These are phyloP conservation scores for Neodiprion virginianus DNA, from an alignment of 1,140 invertebrate genomes.

Conservation along the genomic window DNA sequence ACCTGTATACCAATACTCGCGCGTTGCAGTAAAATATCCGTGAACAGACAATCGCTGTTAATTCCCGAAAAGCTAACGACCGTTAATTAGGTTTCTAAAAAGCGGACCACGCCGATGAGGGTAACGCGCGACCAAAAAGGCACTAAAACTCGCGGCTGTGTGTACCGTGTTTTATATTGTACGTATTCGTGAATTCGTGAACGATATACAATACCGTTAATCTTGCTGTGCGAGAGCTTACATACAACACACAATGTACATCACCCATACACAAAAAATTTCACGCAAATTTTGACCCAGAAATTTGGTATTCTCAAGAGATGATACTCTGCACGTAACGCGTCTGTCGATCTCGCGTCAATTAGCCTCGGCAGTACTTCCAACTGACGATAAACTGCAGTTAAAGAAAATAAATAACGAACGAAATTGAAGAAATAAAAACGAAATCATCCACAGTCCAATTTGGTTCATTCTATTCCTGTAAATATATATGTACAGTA, in stretches of 20 bases:
- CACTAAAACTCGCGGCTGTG: too few relatives aligned
- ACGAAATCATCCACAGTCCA: background rate
- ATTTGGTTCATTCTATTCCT: too few relatives aligned
- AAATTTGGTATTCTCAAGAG: background rate
- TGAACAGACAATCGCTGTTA: too few relatives aligned
- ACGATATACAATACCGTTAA: background rate
- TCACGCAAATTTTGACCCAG: background rate
- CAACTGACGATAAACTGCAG: background rate
- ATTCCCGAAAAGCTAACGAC: background rate
- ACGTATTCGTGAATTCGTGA: background rate
- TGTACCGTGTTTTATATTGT: too few relatives aligned
- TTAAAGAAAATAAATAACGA: background rate
- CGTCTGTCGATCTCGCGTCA: background rate
- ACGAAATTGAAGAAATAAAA: background rate
- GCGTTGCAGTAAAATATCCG: too few relatives aligned
- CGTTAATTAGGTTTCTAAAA: slow-evolving; percentile 2
- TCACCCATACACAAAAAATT: background rate
- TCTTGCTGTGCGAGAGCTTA: background rate
- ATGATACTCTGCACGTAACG: background rate
- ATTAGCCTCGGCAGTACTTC: background rate
- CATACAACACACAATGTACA: too few relatives aligned
- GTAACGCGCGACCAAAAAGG: too few relatives aligned
- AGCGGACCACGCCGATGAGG: background rate
- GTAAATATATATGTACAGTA: too few relatives aligned
- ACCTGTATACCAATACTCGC: too few relatives aligned